Evolutionary conservation across 1,140 invertebrate genomes (phyloP), one percentile per base, ranked within the genome.

Genomic region (Drosophila ohnishii): DNA sequence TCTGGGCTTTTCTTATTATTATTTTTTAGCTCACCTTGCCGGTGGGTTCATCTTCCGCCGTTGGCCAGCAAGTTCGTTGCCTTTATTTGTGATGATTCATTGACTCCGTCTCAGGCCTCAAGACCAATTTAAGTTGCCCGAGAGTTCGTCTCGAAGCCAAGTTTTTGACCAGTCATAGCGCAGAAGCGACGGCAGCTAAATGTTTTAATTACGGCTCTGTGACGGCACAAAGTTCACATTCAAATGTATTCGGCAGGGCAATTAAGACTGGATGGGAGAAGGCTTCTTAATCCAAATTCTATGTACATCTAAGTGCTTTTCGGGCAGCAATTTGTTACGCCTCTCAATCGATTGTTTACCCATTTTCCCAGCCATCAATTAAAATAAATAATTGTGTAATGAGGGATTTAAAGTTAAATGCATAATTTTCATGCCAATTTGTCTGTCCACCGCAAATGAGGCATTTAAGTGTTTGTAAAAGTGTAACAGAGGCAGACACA

Each of bases 11-110:
- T 22, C 51, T 34, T 11, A 1, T 28, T 56, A n/a, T 25, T 44
- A 32, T 48, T 45, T 25, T 34, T 62, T 30, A 32, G 35, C 40
- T 76, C 32, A 76, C 73, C 73, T 76, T 76, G 73, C 42, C 32
- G 25, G 34, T 55, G 34, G 22, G 35, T 37, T 51, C 63, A 60
- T 76, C 73, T 76, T 76, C 73, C 73, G 63, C 51, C 34, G 48
- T 48, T 53, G 42, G 71, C 44, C 32, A 40, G 60, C 58, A 75
- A 82, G 82, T 86, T 86, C 82, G 75, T 86, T 86, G 82, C 64
- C 82, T 78, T 51, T 74, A 44, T 34, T 40, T 30, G 14, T 44
- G 75, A 53, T 84, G 80, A 84, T 50, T 84, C 80, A 83, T 44
- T 39, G 50, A 70, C 57, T 62, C 35, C 56, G 25, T 22, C 13